Base-by-base conservation (phyloP, 2,113 vertebrate species). In the Cisticola juncidis region DNA sequence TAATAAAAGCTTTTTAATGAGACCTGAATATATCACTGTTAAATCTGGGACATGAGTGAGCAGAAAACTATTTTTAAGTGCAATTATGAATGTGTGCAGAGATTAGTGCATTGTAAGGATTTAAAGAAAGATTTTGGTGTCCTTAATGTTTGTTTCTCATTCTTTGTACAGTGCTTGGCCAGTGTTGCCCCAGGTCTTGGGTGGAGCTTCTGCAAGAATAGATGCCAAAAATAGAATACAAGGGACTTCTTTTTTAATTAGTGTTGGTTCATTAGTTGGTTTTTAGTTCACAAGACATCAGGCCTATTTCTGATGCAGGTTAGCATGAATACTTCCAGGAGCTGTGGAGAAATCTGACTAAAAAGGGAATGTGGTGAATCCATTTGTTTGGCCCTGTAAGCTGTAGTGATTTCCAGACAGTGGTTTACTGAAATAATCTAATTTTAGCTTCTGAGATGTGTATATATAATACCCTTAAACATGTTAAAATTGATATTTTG, bases 11-110 rank as follows among this genome's bases (percentile, higher is more conserved):
- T 86, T 86, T 90, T 92, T 94, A 97, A 96, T 78, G 92, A 94
- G 95, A 44, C 92, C 92, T 92, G 56, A 78, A 93, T 96, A 81
- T 54, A 90, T 95, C 86, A 77, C 79, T 31, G 13, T 86, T 74
- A 84, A 81, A 97, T 96, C 92, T 96, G 91, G 92, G 96, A 62
- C 91, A 42, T 33, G 71, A 78, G 60, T 19, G 51, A 86, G 71
- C 64, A 81, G 72, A 64, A 68, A 68, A 58, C 91, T 96, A 94
- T 94, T 94, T 94, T 95, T 91, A 94, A 93, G 74, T 64, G 77
- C 80, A 71, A 6, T 90, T 94, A 70, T 74, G 31, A 33, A 86
- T 86, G 57, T 40, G 6, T 81, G 60, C 77, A 58, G 88, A 90
- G 77, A 81, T 77, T 35, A 90, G 64, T 60, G 64, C 69, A 33